Percentiles rank a stretch among this genome's conserved stretches.
Evolutionary conservation across 2,888 invertebrate genomes (phyloP).

Genomic region (Drosophila anomalata): DNA sequence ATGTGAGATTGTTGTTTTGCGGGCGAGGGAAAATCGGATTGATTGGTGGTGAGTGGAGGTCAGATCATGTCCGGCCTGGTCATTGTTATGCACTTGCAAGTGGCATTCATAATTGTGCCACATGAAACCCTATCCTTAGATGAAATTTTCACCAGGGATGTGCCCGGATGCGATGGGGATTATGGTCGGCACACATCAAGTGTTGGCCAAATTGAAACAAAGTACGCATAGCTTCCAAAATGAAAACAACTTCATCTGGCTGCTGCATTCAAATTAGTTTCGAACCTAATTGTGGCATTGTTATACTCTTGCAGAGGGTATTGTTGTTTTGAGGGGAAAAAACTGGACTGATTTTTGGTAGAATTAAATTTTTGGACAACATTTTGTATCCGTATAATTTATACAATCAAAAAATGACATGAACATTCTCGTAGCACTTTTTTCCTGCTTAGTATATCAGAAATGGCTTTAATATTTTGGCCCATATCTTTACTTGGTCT

Average conservation of each 20-base stretch:
- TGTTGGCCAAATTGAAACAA: slow-evolving; percentile 40
- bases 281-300: slow-evolving; percentile 14
- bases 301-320: no score
- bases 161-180: slow-evolving; percentile 18
- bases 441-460: no score
- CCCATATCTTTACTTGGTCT: no score
- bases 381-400: no score
- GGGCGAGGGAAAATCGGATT: slow-evolving; percentile 36
- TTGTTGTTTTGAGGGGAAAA: no score
- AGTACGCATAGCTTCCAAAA: slow-evolving; percentile 6
- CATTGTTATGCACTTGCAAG: slow-evolving; percentile 37
- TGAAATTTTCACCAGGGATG: slow-evolving; percentile 28
- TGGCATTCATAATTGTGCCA: slow-evolving; percentile 45
- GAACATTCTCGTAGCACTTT: no score
- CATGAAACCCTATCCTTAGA: slow-evolving; percentile 24
- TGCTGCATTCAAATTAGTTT: slow-evolving; percentile 24
- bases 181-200: slow-evolving; percentile 25
- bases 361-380: no score
- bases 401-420: no score
- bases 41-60: slow-evolving; percentile 34
- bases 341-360: no score
- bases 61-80: slow-evolving; percentile 4
- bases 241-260: slow-evolving; percentile 4
- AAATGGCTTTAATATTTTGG: no score
- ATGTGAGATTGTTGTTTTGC: slow-evolving; percentile 20